Base-by-base conservation (phyloP, 2,888 invertebrate genomes). In the Aethes cnicana region DNA sequence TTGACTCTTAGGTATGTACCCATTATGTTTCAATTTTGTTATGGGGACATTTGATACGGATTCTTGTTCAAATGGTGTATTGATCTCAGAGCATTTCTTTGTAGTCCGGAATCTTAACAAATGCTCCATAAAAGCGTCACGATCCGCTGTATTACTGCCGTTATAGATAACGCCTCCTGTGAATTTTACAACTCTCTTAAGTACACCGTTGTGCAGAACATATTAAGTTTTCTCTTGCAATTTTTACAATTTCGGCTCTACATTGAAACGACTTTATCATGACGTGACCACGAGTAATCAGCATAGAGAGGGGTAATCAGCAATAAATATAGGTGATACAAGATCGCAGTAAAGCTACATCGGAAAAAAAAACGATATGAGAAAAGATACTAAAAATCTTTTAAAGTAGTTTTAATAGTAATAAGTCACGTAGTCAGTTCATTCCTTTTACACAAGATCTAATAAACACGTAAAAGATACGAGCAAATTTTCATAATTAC, bases 181-280 rank as follows among this genome's bases (percentile, higher is more conserved):
- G 25, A 20, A 25, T 33, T 48, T 42, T 48, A 48, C 42, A 48
- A 48, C 41, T 42, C 20, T 33, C 20, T 33, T 33, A 42, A 48
- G 48, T 26, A 26, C 47, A 32, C 11, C 30, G 30, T 18, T 39
- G 30, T 20, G 48, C 18, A 33, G 7, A 35, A 47, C 33, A 25
- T 42, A 48, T 33, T 33, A 48, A 48, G 6, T 26, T 26, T 33
- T 33, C 18, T 25, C 41, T 25, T 33, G 33, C 12, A 18, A 14
- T 37, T 30, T 39, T 25, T 17, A 18, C 39, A 47, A 32, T 33
- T n/a, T n/a, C n/a, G n/a, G n/a, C n/a, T n/a, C n/a, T n/a, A n/a
- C n/a, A n/a, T n/a, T n/a, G n/a, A n/a, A n/a, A n/a, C n/a, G n/a
- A n/a, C n/a, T n/a, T n/a, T n/a, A n/a, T n/a, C n/a, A n/a, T n/a